Evolutionary conservation across 2,888 invertebrate species (phyloP), one percentile per base, ranked within the genome.

Genomic region (Monopis laevigella): DNA sequence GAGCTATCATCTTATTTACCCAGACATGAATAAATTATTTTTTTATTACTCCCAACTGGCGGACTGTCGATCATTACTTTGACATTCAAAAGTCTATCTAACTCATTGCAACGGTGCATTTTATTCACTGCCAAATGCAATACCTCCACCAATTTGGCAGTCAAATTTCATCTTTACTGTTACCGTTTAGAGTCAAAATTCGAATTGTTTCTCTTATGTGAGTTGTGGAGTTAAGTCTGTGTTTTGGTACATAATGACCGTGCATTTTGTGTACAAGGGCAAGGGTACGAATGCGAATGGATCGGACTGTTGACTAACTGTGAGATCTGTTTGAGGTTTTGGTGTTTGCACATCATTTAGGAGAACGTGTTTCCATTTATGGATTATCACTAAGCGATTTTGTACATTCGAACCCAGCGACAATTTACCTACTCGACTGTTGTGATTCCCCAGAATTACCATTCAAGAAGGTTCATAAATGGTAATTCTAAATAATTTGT

Each of bases 31-130:
- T 75, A 72, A 71, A 75, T 75, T 71, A 74, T 75, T 67, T 71
- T 73, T 78, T 78, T 77, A 80, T 77, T 74, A 70, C 68, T 61
- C 17, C 11, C 16, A 13, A 14, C 59, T 55, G 64, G 68, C 65
- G 65, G 61, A 11, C 18, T 36, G 63, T 62, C 66, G 72, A 74
- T 77, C 72, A 80, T 80, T 80, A 72, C 73, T 80, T 78, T 80
- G 80, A 80, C 80, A 74, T 80, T 80, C 78, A 80, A 72, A 70
- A 56, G 67, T 66, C 75, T 74, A 74, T 68, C 74, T 64, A 65
- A 70, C 66, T 70, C 69, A 69, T 71, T 77, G 77, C 77, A 77
- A 55, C 62, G 59, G 52, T 45, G 45, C 46, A 48, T 46, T 18
- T 39, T 45, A 30, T 45, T 44, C 39, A 39, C 44, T 45, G 46